Evolutionary conservation across 2,113 vertebrate genomes (phyloP), one percentile per base, ranked within the genome.

Genomic region (Notechis scutatus): DNA sequence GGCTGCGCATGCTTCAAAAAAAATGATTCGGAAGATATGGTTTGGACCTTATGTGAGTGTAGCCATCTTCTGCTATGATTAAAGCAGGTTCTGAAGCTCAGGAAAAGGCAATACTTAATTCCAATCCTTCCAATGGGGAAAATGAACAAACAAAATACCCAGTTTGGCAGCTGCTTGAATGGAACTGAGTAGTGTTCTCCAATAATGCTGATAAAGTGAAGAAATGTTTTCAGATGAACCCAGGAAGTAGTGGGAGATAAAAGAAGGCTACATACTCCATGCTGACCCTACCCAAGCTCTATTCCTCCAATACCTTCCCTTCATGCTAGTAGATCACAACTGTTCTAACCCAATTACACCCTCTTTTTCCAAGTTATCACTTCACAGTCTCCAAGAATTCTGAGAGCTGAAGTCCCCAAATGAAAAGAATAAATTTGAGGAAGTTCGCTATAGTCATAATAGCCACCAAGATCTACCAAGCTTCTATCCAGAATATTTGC

Each of bases 391-490:
- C 18, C 74, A 81, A 81, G 74, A 81, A 42, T 81, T 81, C 74
- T 42, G 34, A 20, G 74, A 81, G 34, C 39, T 42, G 74, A 81
- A 42, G 18, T 81, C 18, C 20, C 34, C 34, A 81, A 42, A 20
- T 81, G 34, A 81, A 81, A 81, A 39, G 3, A 39, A 81, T 42
- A 81, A 81, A 81, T 39, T 81, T 42, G 34, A 21, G 34, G 34
- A 42, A 81, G 18, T 81, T 81, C 0, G 2, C 15, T 91, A 8
- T 59, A 10, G 81, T 55, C 39, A 89, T n/a, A 47, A 18, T 7
- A 57, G 45, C 34, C 26, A 45, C 85, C 94, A 95, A 95, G 52
- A 34, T 34, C 92, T 93, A 45, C 50, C 55, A 94, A 64, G 59
- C 14, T 92, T 95, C 95, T 92, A 85, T 20, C 1, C 74, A 0